Evolutionary conservation across 2,113 vertebrate species (phyloP).

Genomic region (Spizaetus ornatus): DNA sequence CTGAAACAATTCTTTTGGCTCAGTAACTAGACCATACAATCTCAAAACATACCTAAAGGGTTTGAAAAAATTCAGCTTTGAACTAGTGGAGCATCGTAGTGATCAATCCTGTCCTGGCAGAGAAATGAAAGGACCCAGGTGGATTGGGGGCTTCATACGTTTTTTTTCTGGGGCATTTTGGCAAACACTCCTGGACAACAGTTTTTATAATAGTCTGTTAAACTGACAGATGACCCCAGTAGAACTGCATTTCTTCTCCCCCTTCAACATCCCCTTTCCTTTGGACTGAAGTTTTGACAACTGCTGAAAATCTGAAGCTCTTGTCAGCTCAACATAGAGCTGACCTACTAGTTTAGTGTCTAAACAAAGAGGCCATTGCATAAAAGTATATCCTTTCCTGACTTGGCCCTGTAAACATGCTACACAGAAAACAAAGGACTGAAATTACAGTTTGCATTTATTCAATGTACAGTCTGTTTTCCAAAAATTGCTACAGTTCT

Average conservation of each 20-base stretch:
- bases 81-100: not conserved
- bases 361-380: not conserved
- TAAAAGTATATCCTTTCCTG: not conserved
- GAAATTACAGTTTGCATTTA: not conserved
- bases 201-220: not conserved
- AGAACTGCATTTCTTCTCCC: not conserved
- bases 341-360: not conserved
- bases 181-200: not conserved
- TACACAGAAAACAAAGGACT: not conserved
- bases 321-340: fast-evolving
- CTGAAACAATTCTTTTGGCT: not conserved
- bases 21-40: not conserved
- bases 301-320: not conserved
- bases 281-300: not conserved
- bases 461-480: not conserved
- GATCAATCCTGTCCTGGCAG: not conserved
- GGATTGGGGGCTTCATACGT: not conserved
- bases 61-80: not conserved
- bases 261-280: not conserved
- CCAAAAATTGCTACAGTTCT: not conserved
- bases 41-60: not conserved
- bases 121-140: not conserved
- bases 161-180: not conserved
- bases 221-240: not conserved
- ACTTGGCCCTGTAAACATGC: not conserved